Base-by-base conservation (phyloP, 2,888 invertebrate genomes). In the Loripinus fragilis region DNA sequence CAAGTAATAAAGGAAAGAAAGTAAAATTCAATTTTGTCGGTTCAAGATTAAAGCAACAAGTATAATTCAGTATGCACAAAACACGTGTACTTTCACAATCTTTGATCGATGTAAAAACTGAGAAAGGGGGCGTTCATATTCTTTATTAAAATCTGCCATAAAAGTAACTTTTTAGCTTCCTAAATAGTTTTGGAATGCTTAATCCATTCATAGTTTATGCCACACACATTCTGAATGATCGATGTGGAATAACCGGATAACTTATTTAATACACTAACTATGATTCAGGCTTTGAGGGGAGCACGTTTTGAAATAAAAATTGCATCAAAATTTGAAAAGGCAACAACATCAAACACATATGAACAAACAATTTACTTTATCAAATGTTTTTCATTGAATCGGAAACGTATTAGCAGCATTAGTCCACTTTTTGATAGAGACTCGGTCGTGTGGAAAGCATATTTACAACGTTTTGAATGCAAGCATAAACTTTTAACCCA, bases 291-390 rank as follows among this genome's bases (percentile, higher is more conserved):
- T 33, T 60, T 60, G 60, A 60, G 2, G 20, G 60, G 28, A 60
- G 30, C 60, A 60, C 60, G 60, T 60, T 23, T 52, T 60, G 33
- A 33, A 60, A 20, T 60, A 60, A 60, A 60, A 60, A 30, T 60
- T 60, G 60, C 60, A 60, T 60, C 60, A 60, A 60, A 20, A 33
- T 60, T 60, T 60, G 60, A 60, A 60, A 60, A 60, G 60, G 20
- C 7, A 28, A 60, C 60, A 60, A 60, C 33, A 33, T 60, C 60
- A 60, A 60, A 60, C 60, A 60, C 30, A 33, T 33, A 60, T 7
- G 60, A 60, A 60, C 60, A 60, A 60, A 60, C 60, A 60, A 60
- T 33, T 60, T 60, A 60, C 33, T 60, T 60, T 60, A 60, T 60
- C 60, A 60, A 33, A 60, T 60, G 28, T 28, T 60, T 60, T 60